Conservation (phyloP, 1,140 invertebrate genomes). For the Carcinoscorpius rotundicauda region DNA sequence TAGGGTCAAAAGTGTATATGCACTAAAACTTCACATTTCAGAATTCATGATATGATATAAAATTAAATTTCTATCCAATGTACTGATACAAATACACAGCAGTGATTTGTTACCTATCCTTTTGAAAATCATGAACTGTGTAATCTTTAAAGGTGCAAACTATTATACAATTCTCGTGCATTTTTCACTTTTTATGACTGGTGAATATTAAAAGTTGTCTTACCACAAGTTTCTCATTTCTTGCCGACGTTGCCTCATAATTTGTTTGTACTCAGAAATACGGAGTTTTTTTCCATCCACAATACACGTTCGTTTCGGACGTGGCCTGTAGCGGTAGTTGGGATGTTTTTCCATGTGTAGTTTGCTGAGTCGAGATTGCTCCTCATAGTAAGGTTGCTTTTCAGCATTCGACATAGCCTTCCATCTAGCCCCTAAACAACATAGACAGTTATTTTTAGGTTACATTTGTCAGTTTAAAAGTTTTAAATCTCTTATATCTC, state of each 20-base stretch:
- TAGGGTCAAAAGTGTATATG: too few relatives aligned
- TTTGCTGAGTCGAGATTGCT: slow-evolving; percentile 46
- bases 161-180: too few relatives aligned
- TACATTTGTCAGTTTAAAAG: too few relatives aligned
- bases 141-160: too few relatives aligned
- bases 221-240: slow-evolving; percentile 27
- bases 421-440: slow-evolving; percentile 39
- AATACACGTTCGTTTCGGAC: slow-evolving; percentile 46
- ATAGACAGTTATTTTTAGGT: not conserved
- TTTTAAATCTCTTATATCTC: too few relatives aligned
- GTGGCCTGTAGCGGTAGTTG: slow-evolving; percentile 40
- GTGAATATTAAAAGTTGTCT: not conserved
- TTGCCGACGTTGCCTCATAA: slow-evolving; percentile 26
- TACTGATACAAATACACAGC: too few relatives aligned
- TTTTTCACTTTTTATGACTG: too few relatives aligned
- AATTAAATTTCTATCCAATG: too few relatives aligned
- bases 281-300: slow-evolving; percentile 46
- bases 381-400: slow-evolving; percentile 49
- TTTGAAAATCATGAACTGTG: too few relatives aligned
- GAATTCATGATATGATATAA: too few relatives aligned
- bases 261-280: slow-evolving; percentile 28
- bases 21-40: too few relatives aligned
- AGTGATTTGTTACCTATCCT: too few relatives aligned
- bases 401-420: slow-evolving; percentile 45
- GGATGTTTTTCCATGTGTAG: slow-evolving; percentile 49